Percentiles rank a stretch among this genome's conserved stretches.
Evolutionary conservation across 2,113 vertebrate species (phyloP).

Genomic region (Hucho hucho): DNA sequence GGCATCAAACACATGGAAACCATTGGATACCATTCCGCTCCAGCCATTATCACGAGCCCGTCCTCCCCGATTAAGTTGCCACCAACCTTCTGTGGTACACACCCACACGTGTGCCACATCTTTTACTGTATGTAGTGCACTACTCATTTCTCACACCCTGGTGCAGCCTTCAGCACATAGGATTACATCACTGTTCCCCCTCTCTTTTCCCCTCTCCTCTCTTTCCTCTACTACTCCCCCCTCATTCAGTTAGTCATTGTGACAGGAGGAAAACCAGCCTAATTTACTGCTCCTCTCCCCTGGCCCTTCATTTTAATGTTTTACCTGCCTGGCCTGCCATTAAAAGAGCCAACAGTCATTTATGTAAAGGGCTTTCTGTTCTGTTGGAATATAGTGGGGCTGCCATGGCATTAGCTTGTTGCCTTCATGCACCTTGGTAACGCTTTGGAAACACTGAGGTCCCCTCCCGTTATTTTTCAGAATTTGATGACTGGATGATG

Average conservation of each 20-base stretch:
- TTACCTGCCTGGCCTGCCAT: conserved; percentile 7
- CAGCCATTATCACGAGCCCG: no score
- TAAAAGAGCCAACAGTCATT: conserved; percentile 6
- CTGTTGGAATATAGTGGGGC: conserved; percentile 7
- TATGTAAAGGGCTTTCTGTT: conserved; percentile 13
- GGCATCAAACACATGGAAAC: no score
- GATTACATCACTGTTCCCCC: conserved; percentile 48
- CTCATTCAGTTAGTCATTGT: conserved; percentile 25
- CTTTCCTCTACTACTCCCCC: neutral
- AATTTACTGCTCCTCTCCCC: conserved; percentile 37
- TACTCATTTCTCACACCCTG: conserved; percentile 10
- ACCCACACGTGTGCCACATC: conserved; percentile 1
- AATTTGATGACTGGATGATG: conserved; percentile 39
- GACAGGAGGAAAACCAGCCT: conserved; percentile 1
- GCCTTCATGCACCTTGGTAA: neutral
- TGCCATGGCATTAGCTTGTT: conserved; percentile 8
- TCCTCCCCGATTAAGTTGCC: no score
- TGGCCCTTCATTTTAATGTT: conserved; percentile 22
- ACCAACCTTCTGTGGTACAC: no score
- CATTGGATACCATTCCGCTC: no score
- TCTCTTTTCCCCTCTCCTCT: no score
- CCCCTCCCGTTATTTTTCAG: conserved; percentile 14
- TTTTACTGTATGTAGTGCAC: conserved; percentile 36
- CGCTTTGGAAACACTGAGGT: conserved; percentile 49
- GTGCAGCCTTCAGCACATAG: conserved; percentile 24